Percentiles rank a stretch among this genome's conserved stretches.
phyloP scores from a whole-genome alignment of 2,888 invertebrate species.

The Xanthostigma xanthostigma region DNA sequence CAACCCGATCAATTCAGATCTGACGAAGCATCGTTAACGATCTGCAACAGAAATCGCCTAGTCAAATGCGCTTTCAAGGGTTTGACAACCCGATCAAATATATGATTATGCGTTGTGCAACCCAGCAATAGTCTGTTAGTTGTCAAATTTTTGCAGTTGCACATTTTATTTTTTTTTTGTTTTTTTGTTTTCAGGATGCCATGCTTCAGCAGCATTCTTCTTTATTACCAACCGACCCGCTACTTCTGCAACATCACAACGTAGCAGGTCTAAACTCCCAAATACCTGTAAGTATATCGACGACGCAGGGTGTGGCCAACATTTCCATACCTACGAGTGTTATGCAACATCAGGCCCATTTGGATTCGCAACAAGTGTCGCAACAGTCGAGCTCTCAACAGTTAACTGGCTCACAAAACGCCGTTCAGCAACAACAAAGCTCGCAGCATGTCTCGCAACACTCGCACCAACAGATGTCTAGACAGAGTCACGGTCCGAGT shows the following conservation, averaged over 20 bases:
- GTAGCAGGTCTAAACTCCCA: constrained; percentile 13
- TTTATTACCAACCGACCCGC: constrained; percentile 26
- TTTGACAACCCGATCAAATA: too few species aligned
- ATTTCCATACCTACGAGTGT: constrained; percentile 24
- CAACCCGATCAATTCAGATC: too few species aligned
- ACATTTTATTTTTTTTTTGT: neutral
- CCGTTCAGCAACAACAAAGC: constrained; percentile 13
- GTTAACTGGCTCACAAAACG: constrained; percentile 10
- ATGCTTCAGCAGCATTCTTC: constrained; percentile 39
- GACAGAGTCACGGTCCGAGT: constrained; percentile 20
- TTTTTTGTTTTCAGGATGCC: constrained; percentile 21
- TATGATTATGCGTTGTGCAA: too few species aligned
- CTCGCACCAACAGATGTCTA: constrained; percentile 23
- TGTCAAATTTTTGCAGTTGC: too few species aligned
- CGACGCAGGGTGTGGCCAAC: constrained; percentile 26
- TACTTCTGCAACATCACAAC: constrained; percentile 26
- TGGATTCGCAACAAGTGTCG: constrained; percentile 13
- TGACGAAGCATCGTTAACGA: too few species aligned
- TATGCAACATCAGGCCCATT: constrained; percentile 18
- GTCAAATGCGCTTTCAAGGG: too few species aligned
- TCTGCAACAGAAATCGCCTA: too few species aligned
- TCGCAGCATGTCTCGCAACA: constrained; percentile 12
- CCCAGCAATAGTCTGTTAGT: too few species aligned
- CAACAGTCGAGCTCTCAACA: constrained; percentile 16
- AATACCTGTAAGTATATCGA: constrained; percentile 27